These are phyloP conservation scores for Neomonachus schauinslandi DNA, from an alignment of 2,113 vertebrate genomes.

Conservation along the genomic window DNA sequence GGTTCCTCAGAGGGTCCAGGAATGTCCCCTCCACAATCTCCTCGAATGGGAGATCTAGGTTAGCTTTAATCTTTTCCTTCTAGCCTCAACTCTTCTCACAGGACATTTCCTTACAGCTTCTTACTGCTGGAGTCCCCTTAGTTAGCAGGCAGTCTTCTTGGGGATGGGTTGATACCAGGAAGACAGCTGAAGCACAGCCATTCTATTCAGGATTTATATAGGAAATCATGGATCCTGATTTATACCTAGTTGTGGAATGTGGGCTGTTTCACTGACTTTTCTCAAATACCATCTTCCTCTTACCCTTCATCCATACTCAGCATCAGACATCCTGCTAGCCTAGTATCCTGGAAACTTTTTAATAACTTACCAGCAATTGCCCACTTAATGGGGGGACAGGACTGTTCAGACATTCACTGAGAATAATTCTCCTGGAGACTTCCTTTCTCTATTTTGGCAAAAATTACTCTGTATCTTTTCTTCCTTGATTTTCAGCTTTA, in stretches of 20 bases:
- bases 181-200: not conserved
- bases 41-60: not conserved
- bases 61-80: not conserved
- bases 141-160: not conserved
- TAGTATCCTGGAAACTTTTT: not conserved
- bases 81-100: not conserved
- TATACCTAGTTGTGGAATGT: not conserved
- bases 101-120: not conserved
- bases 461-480: not conserved
- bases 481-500: not conserved
- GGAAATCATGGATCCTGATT: not conserved
- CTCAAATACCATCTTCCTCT: not conserved
- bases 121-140: not conserved
- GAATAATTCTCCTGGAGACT: not conserved
- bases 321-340: not conserved
- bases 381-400: not conserved
- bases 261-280: not conserved
- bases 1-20: not conserved
- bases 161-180: not conserved
- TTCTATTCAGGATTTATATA: not conserved
- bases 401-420: not conserved
- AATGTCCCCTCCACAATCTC: not conserved
- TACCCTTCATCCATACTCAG: not conserved
- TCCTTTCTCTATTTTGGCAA: constrained; percentile 24
- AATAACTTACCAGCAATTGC: constrained; percentile 8